Conservation (phyloP, 2,113 vertebrate genomes). For the human (Homo sapiens) region DNA sequence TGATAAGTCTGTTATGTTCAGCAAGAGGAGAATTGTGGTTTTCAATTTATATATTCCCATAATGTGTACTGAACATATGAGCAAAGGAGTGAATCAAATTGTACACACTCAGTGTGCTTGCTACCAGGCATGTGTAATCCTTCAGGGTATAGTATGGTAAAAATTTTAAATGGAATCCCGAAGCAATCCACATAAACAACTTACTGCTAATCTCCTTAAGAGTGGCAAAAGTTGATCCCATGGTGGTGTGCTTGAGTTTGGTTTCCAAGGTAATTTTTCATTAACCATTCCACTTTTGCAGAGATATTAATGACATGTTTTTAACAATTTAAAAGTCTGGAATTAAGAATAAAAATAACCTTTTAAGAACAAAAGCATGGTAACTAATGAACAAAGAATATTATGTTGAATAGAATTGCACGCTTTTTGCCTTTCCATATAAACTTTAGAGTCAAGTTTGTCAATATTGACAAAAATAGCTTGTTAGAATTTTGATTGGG, state of each 20-base stretch:
- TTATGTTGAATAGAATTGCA: background rate
- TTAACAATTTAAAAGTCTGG: background rate
- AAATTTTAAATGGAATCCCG: background rate
- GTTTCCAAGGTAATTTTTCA: slow-evolving; percentile 28
- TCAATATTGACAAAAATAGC: background rate
- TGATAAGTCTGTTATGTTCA: slow-evolving; percentile 44
- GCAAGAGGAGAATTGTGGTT: slow-evolving; percentile 41
- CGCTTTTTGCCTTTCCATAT: background rate
- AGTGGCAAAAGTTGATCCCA: background rate
- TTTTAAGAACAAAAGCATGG: background rate
- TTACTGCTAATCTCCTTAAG: background rate
- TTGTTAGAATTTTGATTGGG: background rate
- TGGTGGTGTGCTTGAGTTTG: background rate
- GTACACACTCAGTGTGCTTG: background rate
- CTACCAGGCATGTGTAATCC: background rate
- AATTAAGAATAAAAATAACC: background rate
- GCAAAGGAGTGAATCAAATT: background rate
- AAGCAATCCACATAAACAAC: background rate
- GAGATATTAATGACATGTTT: background rate
- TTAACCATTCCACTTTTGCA: background rate
- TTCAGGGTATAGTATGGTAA: background rate
- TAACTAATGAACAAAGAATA: background rate
- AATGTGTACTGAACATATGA: background rate
- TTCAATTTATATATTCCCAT: slow-evolving; percentile 55
- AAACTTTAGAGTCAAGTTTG: background rate